A percentile compares a stretch with the other conserved stretches of the same genome.
Evolutionary conservation across 2,113 vertebrate genomes (phyloP).

Genomic region (Clarias batrachus): DNA sequence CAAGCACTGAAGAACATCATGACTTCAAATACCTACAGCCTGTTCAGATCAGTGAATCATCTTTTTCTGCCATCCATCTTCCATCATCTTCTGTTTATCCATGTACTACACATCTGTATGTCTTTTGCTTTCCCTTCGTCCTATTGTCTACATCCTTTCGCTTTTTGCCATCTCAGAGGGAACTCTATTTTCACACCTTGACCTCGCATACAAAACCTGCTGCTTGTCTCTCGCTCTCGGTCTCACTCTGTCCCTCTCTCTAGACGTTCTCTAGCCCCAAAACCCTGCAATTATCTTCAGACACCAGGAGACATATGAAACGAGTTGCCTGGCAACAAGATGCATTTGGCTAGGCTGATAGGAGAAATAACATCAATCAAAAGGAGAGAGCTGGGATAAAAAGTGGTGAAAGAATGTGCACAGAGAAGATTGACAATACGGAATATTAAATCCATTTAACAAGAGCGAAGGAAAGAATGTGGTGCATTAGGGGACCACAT

Average conservation of each 20-base stretch:
- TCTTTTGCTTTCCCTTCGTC: slow-evolving; percentile 46
- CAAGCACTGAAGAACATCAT: not conserved
- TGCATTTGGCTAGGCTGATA: slow-evolving; percentile 65
- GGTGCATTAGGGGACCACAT: slow-evolving; percentile 25
- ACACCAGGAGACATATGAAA: slow-evolving; percentile 72
- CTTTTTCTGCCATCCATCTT: not conserved
- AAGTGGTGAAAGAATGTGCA: not conserved
- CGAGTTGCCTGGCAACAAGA: slow-evolving; percentile 79
- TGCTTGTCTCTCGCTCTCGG: not conserved
- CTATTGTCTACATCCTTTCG: not conserved
- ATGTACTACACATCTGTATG: not conserved
- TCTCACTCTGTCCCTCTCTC: slow-evolving; percentile 19
- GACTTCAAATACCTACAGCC: not conserved
- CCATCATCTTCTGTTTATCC: not conserved
- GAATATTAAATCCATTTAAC: slow-evolving; percentile 31
- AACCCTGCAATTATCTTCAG: slow-evolving; percentile 71
- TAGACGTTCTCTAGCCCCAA: slow-evolving; percentile 27
- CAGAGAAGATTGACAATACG: not conserved
- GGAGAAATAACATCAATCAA: slow-evolving; percentile 32
- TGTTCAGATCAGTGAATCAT: not conserved
- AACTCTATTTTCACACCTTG: not conserved
- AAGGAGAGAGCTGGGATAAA: not conserved
- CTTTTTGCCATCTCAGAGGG: slow-evolving; percentile 33
- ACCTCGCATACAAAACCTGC: not conserved
- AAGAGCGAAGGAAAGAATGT: slow-evolving; percentile 11